Percentiles rank a stretch among this genome's conserved stretches.
These are phyloP conservation scores for Danio choprae DNA, from an alignment of 2,797 vertebrate genomes.

Conservation along the genomic window DNA sequence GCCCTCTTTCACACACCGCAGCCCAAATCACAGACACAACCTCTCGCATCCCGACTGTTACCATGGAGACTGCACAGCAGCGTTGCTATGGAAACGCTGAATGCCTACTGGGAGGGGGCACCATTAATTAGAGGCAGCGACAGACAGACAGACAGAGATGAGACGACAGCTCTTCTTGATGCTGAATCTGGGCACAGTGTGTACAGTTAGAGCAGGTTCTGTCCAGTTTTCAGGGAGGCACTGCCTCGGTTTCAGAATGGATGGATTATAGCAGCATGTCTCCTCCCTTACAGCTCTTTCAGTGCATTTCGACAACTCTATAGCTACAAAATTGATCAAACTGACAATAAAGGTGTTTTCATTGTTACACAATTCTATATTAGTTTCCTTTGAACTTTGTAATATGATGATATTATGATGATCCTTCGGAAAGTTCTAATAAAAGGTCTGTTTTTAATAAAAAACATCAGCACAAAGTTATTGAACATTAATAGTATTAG, in stretches of 20 bases:
- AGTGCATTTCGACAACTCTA: neutral
- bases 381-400: too few relatives aligned
- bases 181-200: slow-evolving; percentile 27
- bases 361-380: too few relatives aligned
- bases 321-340: too few relatives aligned
- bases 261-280: neutral
- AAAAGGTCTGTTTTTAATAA: too few relatives aligned
- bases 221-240: slow-evolving; percentile 5
- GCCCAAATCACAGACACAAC: slow-evolving; percentile 57
- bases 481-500: too few relatives aligned
- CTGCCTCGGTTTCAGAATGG: neutral
- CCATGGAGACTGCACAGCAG: slow-evolving; percentile 77
- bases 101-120: slow-evolving; percentile 74
- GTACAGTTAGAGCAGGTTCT: slow-evolving; percentile 55
- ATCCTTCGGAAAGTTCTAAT: too few relatives aligned
- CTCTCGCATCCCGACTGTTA: slow-evolving; percentile 65
- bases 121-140: slow-evolving; percentile 68
- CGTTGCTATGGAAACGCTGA: slow-evolving; percentile 82
- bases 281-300: neutral
- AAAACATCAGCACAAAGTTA: too few relatives aligned
- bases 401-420: too few relatives aligned
- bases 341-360: too few relatives aligned
- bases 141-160: slow-evolving; percentile 40
- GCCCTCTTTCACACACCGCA: slow-evolving; percentile 35
- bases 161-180: slow-evolving; percentile 23